Evolutionary conservation across 2,113 vertebrate species (phyloP), one percentile per base, ranked within the genome.

Genomic region (Phalacrocorax pelagicus): DNA sequence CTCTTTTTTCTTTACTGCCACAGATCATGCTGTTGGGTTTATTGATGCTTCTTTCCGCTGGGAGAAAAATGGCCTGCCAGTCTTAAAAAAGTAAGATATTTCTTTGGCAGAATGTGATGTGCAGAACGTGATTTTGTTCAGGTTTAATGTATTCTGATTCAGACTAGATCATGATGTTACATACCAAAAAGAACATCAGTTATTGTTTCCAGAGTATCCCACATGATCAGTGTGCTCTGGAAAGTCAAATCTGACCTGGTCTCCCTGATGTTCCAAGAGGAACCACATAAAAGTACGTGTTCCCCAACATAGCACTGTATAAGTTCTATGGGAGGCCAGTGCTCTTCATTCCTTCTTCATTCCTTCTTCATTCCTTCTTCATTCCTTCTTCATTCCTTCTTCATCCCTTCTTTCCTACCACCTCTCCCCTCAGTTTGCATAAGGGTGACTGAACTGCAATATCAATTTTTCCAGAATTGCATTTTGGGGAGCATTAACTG

Each of bases 11-110:
- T 88, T 93, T 93, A 73, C 44, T 93, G 52, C 15, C 73, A 65
- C 82, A 97, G 97, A 90, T 96, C 78, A 97, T 90, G 88, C 95
- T 54, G 55, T 97, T 94, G 84, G 59, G 47, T 97, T 97, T 96
- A 92, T 86, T 74, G 96, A 73, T 85, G 96, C 96, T 42, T 98
- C 96, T 55, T 97, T 98, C 52, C 21, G 40, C 61, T 97, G 96
- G 96, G 88, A 96, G 82, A 96, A 96, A 69, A 93, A 62, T 52
- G 89, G 91, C 44, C 40, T 86, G 17, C 86, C 93, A 65, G 23
- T 93, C 69, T 71, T 98, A 83, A 97, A 96, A 93, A 88, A 97
- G 94, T 98, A 97, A 97, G 97, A 49, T 86, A 32, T 38, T 88
- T 85, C 16, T 61, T 78, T 54, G 14, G 36, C 32, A 71, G 69